phyloP scores from a whole-genome alignment of 2,888 invertebrate species.

The Melolontha melolontha region DNA sequence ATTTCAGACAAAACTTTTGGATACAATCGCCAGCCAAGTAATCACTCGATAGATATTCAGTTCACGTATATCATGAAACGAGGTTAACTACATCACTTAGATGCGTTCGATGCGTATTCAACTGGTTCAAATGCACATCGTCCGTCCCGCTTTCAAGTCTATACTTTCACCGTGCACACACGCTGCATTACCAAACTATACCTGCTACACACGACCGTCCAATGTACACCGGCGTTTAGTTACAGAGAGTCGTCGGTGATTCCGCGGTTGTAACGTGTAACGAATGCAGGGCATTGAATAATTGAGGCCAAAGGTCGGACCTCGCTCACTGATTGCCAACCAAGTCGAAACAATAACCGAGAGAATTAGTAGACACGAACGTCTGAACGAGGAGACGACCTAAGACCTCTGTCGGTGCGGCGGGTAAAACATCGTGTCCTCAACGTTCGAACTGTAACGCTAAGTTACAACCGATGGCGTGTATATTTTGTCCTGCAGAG shows the following conservation, averaged over 20 bases:
- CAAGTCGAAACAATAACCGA: conserved; percentile 50
- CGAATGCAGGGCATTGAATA: conserved; percentile 56
- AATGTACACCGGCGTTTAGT: neutral
- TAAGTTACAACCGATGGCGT: conserved; percentile 22
- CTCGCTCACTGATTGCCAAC: conserved; percentile 55
- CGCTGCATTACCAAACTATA: no score
- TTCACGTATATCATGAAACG: conserved; percentile 3
- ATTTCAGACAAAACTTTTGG: no score
- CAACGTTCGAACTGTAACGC: conserved; percentile 45
- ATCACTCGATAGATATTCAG: no score
- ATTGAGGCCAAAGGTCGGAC: conserved; percentile 59
- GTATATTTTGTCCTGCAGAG: conserved; percentile 10
- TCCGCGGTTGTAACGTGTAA: conserved; percentile 43
- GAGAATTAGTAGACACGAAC: conserved; percentile 50
- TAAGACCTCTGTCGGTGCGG: conserved; percentile 49
- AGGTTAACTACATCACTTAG: conserved; percentile 16
- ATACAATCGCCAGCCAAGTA: no score
- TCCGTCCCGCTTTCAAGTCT: no score
- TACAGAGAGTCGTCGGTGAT: conserved; percentile 15
- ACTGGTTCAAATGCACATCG: neutral
- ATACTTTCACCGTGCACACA: no score
- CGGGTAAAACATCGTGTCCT: conserved; percentile 54
- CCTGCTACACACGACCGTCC: no score
- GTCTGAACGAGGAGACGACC: conserved; percentile 46
- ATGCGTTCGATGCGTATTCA: conserved; percentile 18